Base-by-base conservation (phyloP, 2,797 vertebrate species). In the Chromis chromis region DNA sequence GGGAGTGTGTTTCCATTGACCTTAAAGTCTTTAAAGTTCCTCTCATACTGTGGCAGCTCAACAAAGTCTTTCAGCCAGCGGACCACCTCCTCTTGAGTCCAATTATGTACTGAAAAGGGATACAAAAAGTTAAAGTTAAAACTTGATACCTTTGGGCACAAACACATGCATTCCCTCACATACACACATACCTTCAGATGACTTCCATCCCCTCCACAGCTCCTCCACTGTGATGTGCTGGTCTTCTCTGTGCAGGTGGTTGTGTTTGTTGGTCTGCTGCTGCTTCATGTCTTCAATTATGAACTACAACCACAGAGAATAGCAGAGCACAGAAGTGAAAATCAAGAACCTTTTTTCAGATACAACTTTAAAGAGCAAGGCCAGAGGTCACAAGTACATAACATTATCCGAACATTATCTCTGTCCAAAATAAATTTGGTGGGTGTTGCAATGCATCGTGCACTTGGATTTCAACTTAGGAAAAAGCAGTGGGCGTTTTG, bases 281-380 rank as follows among this genome's bases (percentile, higher is more conserved):
- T 97, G 97, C 76, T 99, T 97, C 97, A 99, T 98, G 91, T 98
- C 98, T 93, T 99, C 97, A 86, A 96, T 97, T 42, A 99, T 96
- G 89, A 99, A 99, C 97, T 98, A 82, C 25, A 22, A 31, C 61
- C 24, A 62, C 1, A 57, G 53, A 63, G 22, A 56, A 39, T 8
- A 39, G 25, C 6, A 62, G 0, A 27, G 49, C 22, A 40, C 8
- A 17, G 14, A 28, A 14, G 4, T 16, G 24, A 55, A 66, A 69
- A 64, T 16, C 14, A 7, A 24, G 6, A 36, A 7, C 28, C 3
- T 16, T 61, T 58, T 25, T 57, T 48, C 1, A 17, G 27, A 39
- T 42, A n/a, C 13, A 44, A 33, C n/a, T 64, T 44, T 36, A 14
- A 65, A 40, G 19, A 24, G 4, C 11, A 16, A 68, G 21, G 21